Base-by-base conservation (phyloP, 53 echinoderm and acorn worm genomes). In the Luidia sarsii region DNA sequence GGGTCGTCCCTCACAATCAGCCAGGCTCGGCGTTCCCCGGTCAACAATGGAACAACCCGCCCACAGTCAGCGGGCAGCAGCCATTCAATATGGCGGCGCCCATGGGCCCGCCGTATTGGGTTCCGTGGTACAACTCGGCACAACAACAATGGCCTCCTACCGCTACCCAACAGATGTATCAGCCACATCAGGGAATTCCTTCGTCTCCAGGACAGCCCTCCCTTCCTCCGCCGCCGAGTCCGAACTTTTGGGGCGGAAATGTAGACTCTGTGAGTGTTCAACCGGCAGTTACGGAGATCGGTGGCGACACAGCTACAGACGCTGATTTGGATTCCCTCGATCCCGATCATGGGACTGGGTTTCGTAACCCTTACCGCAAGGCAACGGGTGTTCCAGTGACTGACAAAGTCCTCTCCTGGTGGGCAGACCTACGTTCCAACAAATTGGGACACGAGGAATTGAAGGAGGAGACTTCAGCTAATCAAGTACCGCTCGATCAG, bases 401-500 rank as follows among this genome's bases (percentile, higher is more conserved):
- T 23, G 22, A 54, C 25, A 21, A 54, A 22, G 54, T 54, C n/a
- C 54, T 22, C 6, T 22, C 54, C 23, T 21, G 22, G 54, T 54
- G 54, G 22, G 54, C 21, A 22, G 54, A 54, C 23, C 54, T 54
- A 27, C 54, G 25, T 2, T 54, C 22, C 4, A 54, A 54, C 23
- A 54, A 54, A 54, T 54, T 54, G 54, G 54, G 54, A 54, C 54
- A 54, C 25, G 54, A 54, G n/a, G 54, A 54, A 18, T 20, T 54
- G 23, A 54, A 54, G 25, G 54, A 54, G 25, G 54, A 20, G 22
- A 54, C 23, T 20, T 27, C 2, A 54, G 13, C 54, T 10, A 19
- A 54, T 54, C 54, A 54, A 54, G 54, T 54, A 19, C 54, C 22
- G 3, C 5, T 54, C 22, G 37, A 64, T 21, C 32, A 64, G 38